These are phyloP conservation scores for Dysidea cf. avara DNA, from an alignment of 37 sponge, comb jelly and placozoan species.

Conservation along the genomic window DNA sequence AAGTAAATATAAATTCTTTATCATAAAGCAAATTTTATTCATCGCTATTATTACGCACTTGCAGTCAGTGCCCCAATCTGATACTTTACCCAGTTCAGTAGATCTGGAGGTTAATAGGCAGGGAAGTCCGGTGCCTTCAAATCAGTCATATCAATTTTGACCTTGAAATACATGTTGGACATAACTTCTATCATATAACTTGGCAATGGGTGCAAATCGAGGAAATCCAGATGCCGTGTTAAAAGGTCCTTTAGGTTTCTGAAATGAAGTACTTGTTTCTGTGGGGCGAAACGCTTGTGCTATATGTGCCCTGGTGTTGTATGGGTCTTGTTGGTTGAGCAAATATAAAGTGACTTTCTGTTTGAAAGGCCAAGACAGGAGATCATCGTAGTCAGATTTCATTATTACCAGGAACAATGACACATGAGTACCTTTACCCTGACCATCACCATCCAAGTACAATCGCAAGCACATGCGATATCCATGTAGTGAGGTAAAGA, in stretches of 20 bases:
- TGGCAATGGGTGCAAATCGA: constrained; percentile 56
- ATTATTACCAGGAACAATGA: constrained; percentile 61
- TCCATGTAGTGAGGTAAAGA: constrained; percentile 55
- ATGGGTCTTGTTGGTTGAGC: constrained; percentile 2
- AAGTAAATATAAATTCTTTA: too few species aligned
- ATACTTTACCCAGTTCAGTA: too few species aligned
- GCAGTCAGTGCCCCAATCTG: too few species aligned
- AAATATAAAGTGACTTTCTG: constrained; percentile 20
- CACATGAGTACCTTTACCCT: constrained; percentile 55
- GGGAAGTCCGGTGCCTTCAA: too few species aligned
- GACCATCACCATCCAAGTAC: constrained; percentile 65
- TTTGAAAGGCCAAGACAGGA: constrained; percentile 63
- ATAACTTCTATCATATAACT: too few species aligned
- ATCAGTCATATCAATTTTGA: too few species aligned
- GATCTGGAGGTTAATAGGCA: too few species aligned
- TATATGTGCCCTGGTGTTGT: constrained; percentile 16
- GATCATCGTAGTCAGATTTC: constrained; percentile 67
- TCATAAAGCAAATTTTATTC: too few species aligned
- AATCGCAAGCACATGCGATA: constrained; percentile 59
- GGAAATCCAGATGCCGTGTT: constrained; percentile 90
- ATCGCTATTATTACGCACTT: too few species aligned
- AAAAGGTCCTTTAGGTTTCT: constrained; percentile 70
- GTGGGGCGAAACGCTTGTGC: constrained; percentile 76
- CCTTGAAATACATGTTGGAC: too few species aligned
- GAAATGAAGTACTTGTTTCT: constrained; percentile 49